Evolutionary conservation across 2,113 vertebrate species (phyloP).

Genomic region (Pan paniscus): DNA sequence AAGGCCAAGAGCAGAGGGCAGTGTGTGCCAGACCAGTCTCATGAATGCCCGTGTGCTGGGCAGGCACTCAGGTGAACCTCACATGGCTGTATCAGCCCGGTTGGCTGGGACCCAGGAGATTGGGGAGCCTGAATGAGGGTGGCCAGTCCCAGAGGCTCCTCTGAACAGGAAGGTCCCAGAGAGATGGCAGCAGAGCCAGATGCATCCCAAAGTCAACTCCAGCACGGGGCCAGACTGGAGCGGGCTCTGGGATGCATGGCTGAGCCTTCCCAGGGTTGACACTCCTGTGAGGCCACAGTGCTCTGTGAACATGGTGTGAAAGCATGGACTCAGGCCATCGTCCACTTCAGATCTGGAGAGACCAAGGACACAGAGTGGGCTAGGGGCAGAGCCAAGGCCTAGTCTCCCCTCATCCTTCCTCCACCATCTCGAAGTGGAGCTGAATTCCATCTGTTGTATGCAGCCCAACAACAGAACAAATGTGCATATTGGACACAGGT

Average conservation of each 20-base stretch:
- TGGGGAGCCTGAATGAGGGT: neutral
- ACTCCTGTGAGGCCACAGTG: neutral
- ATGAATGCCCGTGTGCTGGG: neutral
- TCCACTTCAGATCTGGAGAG: neutral
- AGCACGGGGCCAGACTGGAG: neutral
- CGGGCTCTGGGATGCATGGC: no score
- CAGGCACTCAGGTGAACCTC: neutral
- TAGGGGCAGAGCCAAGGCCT: neutral
- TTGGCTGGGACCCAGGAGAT: no score
- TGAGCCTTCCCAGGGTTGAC: neutral
- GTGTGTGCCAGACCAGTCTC: neutral
- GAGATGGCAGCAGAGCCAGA: neutral
- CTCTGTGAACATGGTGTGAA: neutral
- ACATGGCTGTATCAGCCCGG: neutral
- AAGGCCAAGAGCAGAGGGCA: neutral
- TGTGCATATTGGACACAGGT: neutral
- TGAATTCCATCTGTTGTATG: neutral
- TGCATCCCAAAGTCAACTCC: neutral
- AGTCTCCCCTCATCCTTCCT: rapidly evolving
- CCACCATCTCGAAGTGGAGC: neutral
- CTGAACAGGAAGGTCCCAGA: neutral
- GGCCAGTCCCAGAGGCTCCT: neutral
- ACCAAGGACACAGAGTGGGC: neutral
- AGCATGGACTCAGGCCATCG: rapidly evolving
- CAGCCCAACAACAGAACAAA: no score